Evolutionary conservation across 2,113 vertebrate species (phyloP).

Genomic region (Arvicanthis niloticus): DNA sequence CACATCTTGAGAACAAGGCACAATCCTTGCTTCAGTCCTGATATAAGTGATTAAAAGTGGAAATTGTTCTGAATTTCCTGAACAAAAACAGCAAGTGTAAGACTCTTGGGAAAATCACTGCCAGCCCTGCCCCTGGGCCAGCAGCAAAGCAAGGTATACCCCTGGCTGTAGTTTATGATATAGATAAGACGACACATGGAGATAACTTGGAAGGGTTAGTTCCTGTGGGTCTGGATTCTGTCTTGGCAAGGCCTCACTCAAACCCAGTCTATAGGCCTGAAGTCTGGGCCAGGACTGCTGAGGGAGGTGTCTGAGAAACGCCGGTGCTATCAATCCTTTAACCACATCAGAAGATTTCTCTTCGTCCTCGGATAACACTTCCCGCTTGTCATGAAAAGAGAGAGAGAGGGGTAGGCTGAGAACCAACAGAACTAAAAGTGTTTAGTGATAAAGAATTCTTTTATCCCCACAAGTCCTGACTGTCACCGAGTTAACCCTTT

Average conservation of each 20-base stretch:
- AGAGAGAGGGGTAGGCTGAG: conserved; percentile 12
- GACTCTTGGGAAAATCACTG: conserved; percentile 46
- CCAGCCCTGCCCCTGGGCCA: neutral
- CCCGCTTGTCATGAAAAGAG: neutral
- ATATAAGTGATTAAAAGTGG: neutral
- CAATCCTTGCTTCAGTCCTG: neutral
- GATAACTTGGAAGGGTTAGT: conserved; percentile 58
- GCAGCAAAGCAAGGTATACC: conserved; percentile 22
- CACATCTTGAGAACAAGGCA: neutral
- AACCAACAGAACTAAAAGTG: neutral
- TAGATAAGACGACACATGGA: conserved; percentile 42
- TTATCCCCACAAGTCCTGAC: neutral
- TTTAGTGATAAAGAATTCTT: neutral
- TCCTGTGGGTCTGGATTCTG: neutral
- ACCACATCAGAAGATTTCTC: conserved; percentile 58
- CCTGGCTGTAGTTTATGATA: conserved; percentile 64
- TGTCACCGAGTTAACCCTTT: neutral
- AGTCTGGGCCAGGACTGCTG: conserved; percentile 13
- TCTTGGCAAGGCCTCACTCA: conserved; percentile 65
- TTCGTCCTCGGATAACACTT: conserved; percentile 33
- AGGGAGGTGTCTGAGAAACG: conserved; percentile 64
- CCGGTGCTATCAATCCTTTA: neutral
- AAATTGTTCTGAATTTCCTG: conserved; percentile 5
- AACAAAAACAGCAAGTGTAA: neutral
- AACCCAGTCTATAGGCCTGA: neutral